Evolutionary conservation across 2,113 vertebrate genomes (phyloP).

Genomic region (Cavia porcellus): DNA sequence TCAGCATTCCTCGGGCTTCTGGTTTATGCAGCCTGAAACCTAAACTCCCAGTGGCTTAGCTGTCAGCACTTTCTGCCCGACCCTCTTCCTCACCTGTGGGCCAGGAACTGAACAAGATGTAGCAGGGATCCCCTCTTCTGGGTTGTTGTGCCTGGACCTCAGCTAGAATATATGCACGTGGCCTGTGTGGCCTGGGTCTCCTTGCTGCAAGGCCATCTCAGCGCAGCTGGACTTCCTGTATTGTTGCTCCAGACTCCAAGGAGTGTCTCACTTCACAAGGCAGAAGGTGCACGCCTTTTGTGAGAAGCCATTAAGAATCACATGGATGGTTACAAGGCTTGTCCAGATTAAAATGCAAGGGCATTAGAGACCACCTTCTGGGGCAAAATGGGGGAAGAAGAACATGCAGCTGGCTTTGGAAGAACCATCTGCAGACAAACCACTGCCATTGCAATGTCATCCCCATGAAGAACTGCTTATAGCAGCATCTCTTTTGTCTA

Average conservation of each 20-base stretch:
- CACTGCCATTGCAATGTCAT: neutral
- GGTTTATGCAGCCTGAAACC: neutral
- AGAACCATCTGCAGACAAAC: neutral
- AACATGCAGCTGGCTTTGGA: neutral
- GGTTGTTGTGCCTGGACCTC: neutral
- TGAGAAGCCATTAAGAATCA: constrained; percentile 16
- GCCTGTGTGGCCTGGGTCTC: neutral
- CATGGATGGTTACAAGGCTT: neutral
- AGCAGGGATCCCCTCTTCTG: neutral
- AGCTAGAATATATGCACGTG: neutral
- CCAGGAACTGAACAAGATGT: neutral
- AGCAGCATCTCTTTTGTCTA: neutral
- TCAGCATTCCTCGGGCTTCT: neutral
- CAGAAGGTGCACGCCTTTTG: neutral
- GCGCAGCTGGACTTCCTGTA: neutral
- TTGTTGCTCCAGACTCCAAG: neutral
- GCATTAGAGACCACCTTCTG: neutral
- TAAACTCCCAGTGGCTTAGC: neutral
- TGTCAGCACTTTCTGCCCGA: neutral
- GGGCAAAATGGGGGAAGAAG: neutral
- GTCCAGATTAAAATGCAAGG: neutral
- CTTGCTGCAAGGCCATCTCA: neutral
- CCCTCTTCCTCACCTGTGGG: neutral
- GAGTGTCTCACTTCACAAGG: neutral
- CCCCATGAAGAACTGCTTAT: neutral